Conservation (phyloP, 2,113 vertebrate species). For the Podarcis muralis region DNA sequence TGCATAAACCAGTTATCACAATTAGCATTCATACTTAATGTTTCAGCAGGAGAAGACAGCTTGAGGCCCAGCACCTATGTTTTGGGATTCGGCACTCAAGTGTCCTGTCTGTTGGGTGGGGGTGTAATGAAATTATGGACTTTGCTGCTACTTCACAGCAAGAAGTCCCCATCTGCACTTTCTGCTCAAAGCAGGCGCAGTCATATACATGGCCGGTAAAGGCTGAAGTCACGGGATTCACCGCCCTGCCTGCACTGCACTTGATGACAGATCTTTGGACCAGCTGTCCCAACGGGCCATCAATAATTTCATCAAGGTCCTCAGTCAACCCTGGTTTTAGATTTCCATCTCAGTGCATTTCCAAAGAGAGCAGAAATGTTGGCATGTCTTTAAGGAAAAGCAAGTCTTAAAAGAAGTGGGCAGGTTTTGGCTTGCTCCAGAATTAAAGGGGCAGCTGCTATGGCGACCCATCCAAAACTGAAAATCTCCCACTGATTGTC, state of each 20-base stretch:
- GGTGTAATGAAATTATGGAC: neutral
- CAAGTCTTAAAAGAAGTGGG: neutral
- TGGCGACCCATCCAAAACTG: neutral
- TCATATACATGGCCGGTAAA: neutral
- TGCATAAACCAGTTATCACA: neutral
- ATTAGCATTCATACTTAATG: neutral
- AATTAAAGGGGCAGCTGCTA: neutral
- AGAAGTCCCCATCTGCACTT: neutral
- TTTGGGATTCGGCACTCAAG: neutral
- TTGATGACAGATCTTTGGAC: constrained; percentile 20
- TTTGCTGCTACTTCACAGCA: neutral
- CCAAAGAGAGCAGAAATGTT: neutral
- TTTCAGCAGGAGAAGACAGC: neutral
- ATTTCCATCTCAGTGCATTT: constrained; percentile 11
- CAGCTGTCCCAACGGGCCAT: constrained; percentile 2
- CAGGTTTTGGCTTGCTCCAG: neutral
- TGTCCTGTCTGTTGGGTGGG: neutral
- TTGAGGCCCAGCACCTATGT: neutral
- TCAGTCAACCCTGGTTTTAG: constrained; percentile 26
- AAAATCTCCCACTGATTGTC: neutral
- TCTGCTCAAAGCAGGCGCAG: neutral
- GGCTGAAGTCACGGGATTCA: neutral
- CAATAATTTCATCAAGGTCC: constrained; percentile 16
- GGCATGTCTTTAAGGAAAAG: neutral
- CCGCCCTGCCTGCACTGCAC: neutral